These are phyloP conservation scores for Euplagia quadripunctaria DNA, from an alignment of 2,888 invertebrate genomes.

Conservation along the genomic window DNA sequence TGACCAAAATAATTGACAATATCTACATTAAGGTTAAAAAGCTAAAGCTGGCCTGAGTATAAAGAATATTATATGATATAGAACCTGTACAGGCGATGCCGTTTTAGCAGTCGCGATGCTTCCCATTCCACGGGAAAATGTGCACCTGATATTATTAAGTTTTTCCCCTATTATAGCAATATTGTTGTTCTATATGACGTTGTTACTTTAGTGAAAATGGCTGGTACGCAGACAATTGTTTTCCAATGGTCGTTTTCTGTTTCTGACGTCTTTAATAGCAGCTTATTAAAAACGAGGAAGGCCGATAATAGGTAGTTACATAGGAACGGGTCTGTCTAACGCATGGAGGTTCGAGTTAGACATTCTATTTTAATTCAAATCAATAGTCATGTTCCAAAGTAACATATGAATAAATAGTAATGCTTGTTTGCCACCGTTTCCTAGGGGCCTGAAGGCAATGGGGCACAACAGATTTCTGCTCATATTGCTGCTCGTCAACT, in stretches of 20 bases:
- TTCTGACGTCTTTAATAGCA: neutral
- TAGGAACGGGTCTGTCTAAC: no score
- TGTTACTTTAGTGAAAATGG: neutral
- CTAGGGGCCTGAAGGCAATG: neutral
- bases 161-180: neutral
- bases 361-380: no score
- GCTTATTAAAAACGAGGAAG: slow-evolving; percentile 2
- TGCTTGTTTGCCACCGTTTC: no score
- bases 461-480: no score
- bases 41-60: neutral
- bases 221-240: neutral
- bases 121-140: neutral
- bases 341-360: no score
- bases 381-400: no score
- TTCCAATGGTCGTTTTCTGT: neutral
- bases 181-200: neutral
- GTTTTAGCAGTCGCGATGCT: neutral
- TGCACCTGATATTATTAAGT: neutral
- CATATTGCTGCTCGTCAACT: no score
- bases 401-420: no score
- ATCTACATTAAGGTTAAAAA: no score
- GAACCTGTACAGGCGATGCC: neutral
- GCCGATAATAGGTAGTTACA: neutral
- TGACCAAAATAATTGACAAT: no score
- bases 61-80: neutral